phyloP scores from a whole-genome alignment of 2,888 invertebrate genomes.

The Scaptomyza flava region DNA sequence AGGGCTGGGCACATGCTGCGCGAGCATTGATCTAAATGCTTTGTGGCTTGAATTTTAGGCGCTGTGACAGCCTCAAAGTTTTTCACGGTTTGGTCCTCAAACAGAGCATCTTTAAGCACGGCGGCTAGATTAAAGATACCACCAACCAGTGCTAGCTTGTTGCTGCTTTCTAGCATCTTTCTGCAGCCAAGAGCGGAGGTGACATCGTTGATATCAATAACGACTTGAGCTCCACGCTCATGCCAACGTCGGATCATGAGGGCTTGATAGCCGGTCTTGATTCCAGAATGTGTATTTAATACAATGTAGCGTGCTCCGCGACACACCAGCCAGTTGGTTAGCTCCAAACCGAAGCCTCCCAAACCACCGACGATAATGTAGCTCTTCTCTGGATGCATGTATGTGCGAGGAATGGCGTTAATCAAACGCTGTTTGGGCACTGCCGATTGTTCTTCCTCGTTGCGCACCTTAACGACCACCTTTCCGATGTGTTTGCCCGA shows the following conservation, averaged over 20 bases:
- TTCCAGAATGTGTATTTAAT: slow-evolving; percentile 95
- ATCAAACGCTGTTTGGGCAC: slow-evolving; percentile 87
- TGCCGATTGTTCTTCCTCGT: slow-evolving; percentile 88
- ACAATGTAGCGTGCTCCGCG: slow-evolving; percentile 94
- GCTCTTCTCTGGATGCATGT: slow-evolving; percentile 91
- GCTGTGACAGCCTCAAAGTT: slow-evolving; percentile 92
- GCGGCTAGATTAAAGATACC: slow-evolving; percentile 98
- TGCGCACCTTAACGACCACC: slow-evolving; percentile 94
- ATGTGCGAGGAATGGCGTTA: slow-evolving; percentile 92
- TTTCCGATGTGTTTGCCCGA: slow-evolving; percentile 99
- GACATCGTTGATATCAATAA: slow-evolving; percentile 88
- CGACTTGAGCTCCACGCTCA: slow-evolving; percentile 87
- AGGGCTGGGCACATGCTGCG: slow-evolving; percentile 91
- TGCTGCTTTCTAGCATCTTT: slow-evolving; percentile 87
- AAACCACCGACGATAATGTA: slow-evolving; percentile 94
- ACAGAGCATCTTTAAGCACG: slow-evolving; percentile 93
- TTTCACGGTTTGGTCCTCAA: slow-evolving; percentile 93
- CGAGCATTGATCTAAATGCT: slow-evolving; percentile 91
- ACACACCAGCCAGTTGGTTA: slow-evolving; percentile 94
- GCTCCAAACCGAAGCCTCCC: slow-evolving; percentile 98
- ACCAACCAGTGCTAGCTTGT: slow-evolving; percentile 89
- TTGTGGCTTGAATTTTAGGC: slow-evolving; percentile 94
- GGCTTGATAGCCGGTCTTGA: slow-evolving; percentile 96
- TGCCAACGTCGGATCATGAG: slow-evolving; percentile 90
- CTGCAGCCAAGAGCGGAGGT: slow-evolving; percentile 87